Base-by-base conservation (phyloP, 1,140 invertebrate species). In the Gryllus bimaculatus region DNA sequence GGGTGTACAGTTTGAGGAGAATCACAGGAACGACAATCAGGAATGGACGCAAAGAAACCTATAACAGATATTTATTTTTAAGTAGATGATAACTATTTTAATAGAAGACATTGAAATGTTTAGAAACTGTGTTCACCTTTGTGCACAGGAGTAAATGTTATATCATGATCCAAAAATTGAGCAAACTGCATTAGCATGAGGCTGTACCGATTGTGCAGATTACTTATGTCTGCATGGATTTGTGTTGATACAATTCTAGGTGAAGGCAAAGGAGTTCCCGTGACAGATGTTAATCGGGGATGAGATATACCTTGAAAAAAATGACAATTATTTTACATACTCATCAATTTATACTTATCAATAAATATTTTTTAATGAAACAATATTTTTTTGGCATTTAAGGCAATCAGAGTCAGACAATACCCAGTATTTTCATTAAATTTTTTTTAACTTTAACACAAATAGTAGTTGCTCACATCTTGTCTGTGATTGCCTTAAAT, bases 131-230 rank as follows among this genome's bases (percentile, higher is more conserved):
- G 1, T 39, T 39, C 82, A 89, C 88, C 94, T 89, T 94, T 94
- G 82, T 96, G 93, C 76, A 96, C 93, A 0, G 95, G 95, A 3
- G 95, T 97, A 88, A 97, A 92, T 1, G 95, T 97, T 18, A 97
- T 86, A 85, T 98, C 96, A 85, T 97, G 96, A 85, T 97, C 96
- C 8, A 97, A 83, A 82, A 97, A 95, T 84, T 97, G 96, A 7
- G 94, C 95, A 85, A 92, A 99, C 87, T 98, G 95, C 95, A 97
- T 97, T 8, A 94, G 90, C 92, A 96, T 95, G 20, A 96, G 87
- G 0, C 94, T 95, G 84, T 98, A 97, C n/a, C 94, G 89, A 8
- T 92, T 92, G 83, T 95, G 93, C 13, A 95, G 87, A 84, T 95
- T 95, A 73, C 94, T 94, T 78, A 96, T 93, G 83, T 96, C 95